Evolutionary conservation across 2,797 vertebrate genomes (phyloP), one percentile per base, ranked within the genome.

Genomic region (Galaxias olidus): DNA sequence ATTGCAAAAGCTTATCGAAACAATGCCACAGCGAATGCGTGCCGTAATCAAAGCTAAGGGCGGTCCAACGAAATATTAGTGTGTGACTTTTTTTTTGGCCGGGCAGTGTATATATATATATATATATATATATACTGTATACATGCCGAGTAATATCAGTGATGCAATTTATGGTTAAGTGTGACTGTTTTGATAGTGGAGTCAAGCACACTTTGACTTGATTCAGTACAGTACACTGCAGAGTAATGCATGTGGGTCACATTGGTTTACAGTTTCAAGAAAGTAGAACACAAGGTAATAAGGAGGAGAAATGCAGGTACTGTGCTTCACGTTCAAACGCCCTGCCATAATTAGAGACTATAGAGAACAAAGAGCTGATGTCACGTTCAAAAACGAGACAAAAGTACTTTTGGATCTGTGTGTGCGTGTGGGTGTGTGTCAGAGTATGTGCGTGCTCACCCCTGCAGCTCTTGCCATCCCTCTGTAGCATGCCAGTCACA

Each of bases 401-500:
- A 12, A 4, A 11, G 19, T 61, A 47, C 30, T 54, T 43, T 8
- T 57, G 30, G 41, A 40, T 58, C 14, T 18, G 52, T 20, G 52
- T 54, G 52, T 54, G 18, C 59, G 56, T 11, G n/a, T 13, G 3
- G 30, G 54, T 13, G 45, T 55, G 40, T 40, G 43, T n/a, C 20
- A 14, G 0, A 40, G 11, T 46, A 30, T 55, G 46, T 46, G 61
- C 60, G 13, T 4, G n/a, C 79, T 93, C 78, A 96, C 97, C 89
- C 75, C 90, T 86, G 80, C 97, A 98, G 88, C 93, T 98, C 76
- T 92, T 95, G 56, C 96, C 90, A 0, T 99, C 96, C 61, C 85
- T 90, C 30, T 99, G 97, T 81, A 99, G 88, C n/a, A 90, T 95
- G 60, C 97, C 97, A 0, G 96, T 98, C 76, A 98, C 94, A 0